Evolutionary conservation across 2,888 invertebrate species (phyloP), one percentile per base, ranked within the genome.

Genomic region (Diplazon laetatorius): DNA sequence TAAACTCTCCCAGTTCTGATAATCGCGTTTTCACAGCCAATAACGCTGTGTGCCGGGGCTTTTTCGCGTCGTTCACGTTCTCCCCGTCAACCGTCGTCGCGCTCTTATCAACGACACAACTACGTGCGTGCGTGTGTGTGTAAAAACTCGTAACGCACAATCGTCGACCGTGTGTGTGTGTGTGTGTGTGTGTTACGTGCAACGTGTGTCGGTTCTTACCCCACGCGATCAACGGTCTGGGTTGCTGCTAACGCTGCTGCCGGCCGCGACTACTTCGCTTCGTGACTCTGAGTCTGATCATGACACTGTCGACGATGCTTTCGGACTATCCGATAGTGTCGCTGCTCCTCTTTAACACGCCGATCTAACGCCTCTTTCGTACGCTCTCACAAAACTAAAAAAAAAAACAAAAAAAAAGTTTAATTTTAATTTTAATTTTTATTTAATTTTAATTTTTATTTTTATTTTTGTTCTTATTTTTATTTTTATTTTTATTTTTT

Each of bases 341-440:
- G 55, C 25, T n/a, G 60, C 76, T 77, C 68, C 62, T n/a, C n/a
- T n/a, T n/a, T n/a, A n/a, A n/a, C n/a, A 72, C 72, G 76, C 76
- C 68, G 60, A 68, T 52, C 72, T 35, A 62, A 68, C 72, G 62
- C 30, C n/a, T n/a, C n/a, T n/a, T 48, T 37, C n/a, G 18, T 44
- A 62, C 62, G 60, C 66, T 62, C 25, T 42, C 35, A 39, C 20
- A 18, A 16, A n/a, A n/a, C n/a, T n/a, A n/a, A n/a, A n/a, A n/a
- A n/a, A n/a, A n/a, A n/a, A n/a, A n/a, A n/a, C n/a, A n/a, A n/a
- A n/a, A n/a, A n/a, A n/a, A n/a, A 6, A 30, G 30, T 30, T 6
- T 2, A 30, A 6, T 30, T 30, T 30, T 30, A 5, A 5, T 30
- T 30, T 30, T 30, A 5, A 5, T 30, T 30, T 30, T 30, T 30